Evolutionary conservation across 2,113 vertebrate genomes (phyloP), one percentile per base, ranked within the genome.

Genomic region (Embiotoca jacksoni): DNA sequence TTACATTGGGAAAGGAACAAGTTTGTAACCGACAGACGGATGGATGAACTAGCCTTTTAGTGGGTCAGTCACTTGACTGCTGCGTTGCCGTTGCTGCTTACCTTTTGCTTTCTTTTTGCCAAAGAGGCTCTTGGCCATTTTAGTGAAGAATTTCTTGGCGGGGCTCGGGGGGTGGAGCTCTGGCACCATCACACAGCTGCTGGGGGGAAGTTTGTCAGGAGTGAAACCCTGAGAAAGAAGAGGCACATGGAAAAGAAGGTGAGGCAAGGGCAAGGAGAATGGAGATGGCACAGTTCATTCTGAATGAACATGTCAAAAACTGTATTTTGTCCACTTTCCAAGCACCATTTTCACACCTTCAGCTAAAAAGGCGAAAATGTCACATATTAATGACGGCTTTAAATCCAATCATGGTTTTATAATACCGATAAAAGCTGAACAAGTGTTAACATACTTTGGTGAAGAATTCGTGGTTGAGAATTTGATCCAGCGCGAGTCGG

Each of bases 61-160:
- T 41, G 7, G n/a, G 16, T 49, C 35, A 33, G 35, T 50, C 61
- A 60, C 13, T 49, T 41, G 7, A 31, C 30, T 44, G 32, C 33
- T 36, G 31, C 6, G 13, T 11, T 16, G 60, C 55, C 6, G 13
- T 11, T 16, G 60, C 55, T 35, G 56, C 78, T 93, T 87, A 98
- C 97, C 94, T 92, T 97, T 98, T 4, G 93, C 88, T 85, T 97
- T 98, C 75, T 96, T 97, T 90, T 97, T 97, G 80, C 97, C 89
- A 83, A 99, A 99, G 61, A 99, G 94, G 6, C 96, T 98, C 93
- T 99, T 99, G 56, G 97, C 97, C 89, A 99, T 96, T 94, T 98
- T 99, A 78, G 96, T 95, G 74, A 99, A 96, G 76, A 99, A 95
- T 87, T 95, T 98, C 93, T 95, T 98, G 57, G 97, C 97, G 65